Evolutionary conservation across 1,140 invertebrate species (phyloP), one percentile per base, ranked within the genome.

Genomic region (Micrasema minimum): DNA sequence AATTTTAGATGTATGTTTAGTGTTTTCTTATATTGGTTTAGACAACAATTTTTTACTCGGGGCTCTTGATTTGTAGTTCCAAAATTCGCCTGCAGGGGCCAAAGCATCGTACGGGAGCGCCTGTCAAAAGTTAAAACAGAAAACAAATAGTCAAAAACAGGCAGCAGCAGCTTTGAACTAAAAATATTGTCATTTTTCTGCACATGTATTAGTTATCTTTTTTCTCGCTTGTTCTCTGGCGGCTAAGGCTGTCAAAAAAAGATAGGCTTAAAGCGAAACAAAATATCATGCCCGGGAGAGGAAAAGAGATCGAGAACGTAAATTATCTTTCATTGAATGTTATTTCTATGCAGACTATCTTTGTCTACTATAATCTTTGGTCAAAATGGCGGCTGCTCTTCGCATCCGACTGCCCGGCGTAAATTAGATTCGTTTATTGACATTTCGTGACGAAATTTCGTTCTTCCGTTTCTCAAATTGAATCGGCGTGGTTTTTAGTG

Each of bases 341-440:
- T n/a, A n/a, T n/a, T n/a, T n/a, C n/a, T n/a, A n/a, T n/a, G n/a
- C n/a, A n/a, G n/a, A n/a, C n/a, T n/a, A n/a, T n/a, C n/a, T n/a
- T n/a, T n/a, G n/a, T n/a, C n/a, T n/a, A n/a, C n/a, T n/a, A n/a
- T n/a, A n/a, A n/a, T n/a, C n/a, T n/a, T n/a, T 68, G 45, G 23
- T 69, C 55, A 69, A 62, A 23, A 69, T 69, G 67, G 67, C 57
- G 55, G 12, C 55, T 20, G 55, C 46, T 45, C 37, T 48, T 45
- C 35, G 45, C 26, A 16, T 46, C 14, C 59, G 41, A 12, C 9
- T 55, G 14, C 18, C 23, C 57, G 59, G 20, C 46, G 14, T 38
- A n/a, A 22, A 31, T 31, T 46, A 41, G 41, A 67, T 67, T 20
- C 50, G 7, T 26, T 20, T 46, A 53, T 67, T 51, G 31, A 41